Base-by-base conservation (phyloP, 2,888 invertebrate species). In the Chymomyza amoena region DNA sequence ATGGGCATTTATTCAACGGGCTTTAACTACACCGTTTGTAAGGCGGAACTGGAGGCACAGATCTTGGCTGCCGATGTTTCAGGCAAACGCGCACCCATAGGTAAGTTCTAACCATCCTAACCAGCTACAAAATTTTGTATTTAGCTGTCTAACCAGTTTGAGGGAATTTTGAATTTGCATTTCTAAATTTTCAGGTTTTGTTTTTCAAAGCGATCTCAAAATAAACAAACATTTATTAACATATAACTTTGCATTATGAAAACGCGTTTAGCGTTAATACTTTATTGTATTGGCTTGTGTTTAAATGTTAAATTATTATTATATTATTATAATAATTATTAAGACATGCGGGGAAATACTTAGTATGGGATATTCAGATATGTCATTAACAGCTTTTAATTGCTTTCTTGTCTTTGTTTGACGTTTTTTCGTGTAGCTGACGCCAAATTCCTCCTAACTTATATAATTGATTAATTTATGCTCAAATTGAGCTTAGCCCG, bases 21-120 rank as follows among this genome's bases (percentile, higher is more conserved):
- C 39, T 90, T 91, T 20, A 90, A 90, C 65, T 89, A 85, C 15
- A 90, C 91, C 1, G 91, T 92, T 13, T 92, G 92, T 76, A 89
- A 90, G 67, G 91, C 91, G 15, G 92, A 92, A 80, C 78, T 87
- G 0, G 91, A 92, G 68, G 89, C 91, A 0, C 92, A 92, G 70
- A 90, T 87, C 68, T 70, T 90, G 32, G 85, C 90, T 10, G 85
- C 92, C 1, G 84, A 90, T 70, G 87, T 91, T 16, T 89, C 90
- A 62, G 91, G 91, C 9, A 90, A 90, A 66, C 85, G 92, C 20
- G 90, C 91, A 15, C 92, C 92, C 1, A 90, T 92, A 66, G 91
- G 92, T 92, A 81, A 52, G 16, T 66, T 39, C 25, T 32, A 51
- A 4, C 15, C 15, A 28, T 63, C 63, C 15, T 78, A 79, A 80